A percentile compares a stretch with the other conserved stretches of the same genome.
Conservation (phyloP, 2,888 invertebrate genomes). For the Aquatica leii region DNA sequence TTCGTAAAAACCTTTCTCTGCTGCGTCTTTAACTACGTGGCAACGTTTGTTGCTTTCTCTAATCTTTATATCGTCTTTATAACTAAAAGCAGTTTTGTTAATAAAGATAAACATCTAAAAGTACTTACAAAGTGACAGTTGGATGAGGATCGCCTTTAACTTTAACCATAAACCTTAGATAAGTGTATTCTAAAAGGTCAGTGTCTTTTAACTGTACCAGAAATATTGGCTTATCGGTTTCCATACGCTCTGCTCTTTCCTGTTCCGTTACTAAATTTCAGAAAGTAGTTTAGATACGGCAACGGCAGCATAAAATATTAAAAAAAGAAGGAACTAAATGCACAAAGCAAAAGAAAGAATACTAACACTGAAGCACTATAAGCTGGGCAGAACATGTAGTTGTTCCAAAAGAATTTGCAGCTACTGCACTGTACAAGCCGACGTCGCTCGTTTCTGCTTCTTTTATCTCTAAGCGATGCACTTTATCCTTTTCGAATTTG, state of each 20-base stretch:
- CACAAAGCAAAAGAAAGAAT: conserved; percentile 29
- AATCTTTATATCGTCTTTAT: conserved; percentile 81
- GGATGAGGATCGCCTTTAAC: conserved; percentile 90
- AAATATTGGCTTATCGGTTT: conserved; percentile 83
- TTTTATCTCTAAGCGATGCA: conserved; percentile 76
- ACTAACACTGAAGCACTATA: conserved; percentile 84
- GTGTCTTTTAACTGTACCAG: conserved; percentile 86
- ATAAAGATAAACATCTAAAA: too few species aligned
- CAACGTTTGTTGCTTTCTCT: conserved; percentile 72
- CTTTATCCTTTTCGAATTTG: conserved; percentile 66
- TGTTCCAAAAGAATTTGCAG: conserved; percentile 81
- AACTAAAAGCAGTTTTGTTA: conserved; percentile 66
- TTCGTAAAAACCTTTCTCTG: conserved; percentile 87
- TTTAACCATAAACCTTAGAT: conserved; percentile 87
- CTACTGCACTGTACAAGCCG: conserved; percentile 91
- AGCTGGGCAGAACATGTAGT: conserved; percentile 88
- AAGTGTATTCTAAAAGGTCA: conserved; percentile 85
- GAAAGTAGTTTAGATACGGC: neutral
- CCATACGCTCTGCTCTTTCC: conserved; percentile 73
- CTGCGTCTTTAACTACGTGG: conserved; percentile 76
- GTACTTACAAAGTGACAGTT: conserved; percentile 86
- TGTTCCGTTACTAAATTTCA: conserved; percentile 72
- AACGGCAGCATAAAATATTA: neutral
- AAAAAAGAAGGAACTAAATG: too few species aligned
- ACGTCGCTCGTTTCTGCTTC: conserved; percentile 80